A percentile compares a stretch with the other conserved stretches of the same genome.
Conservation (phyloP, 2,888 invertebrate genomes). For the Platycheirus albimanus region DNA sequence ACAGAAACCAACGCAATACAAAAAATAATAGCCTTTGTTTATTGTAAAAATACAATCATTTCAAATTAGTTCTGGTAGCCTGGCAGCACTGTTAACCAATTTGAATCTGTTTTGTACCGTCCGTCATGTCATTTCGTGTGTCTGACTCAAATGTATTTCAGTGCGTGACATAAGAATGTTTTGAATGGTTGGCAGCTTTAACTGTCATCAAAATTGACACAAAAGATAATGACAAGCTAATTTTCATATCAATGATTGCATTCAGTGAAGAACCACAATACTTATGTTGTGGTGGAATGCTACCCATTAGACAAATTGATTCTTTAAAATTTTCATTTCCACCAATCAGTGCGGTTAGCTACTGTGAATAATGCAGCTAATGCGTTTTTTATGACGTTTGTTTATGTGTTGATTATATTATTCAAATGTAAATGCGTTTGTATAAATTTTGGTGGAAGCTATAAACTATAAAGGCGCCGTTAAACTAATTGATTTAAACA, state of each 20-base stretch:
- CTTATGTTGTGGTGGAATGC: neutral
- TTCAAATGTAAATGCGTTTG: conserved; percentile 25
- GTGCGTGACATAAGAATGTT: conserved; percentile 14
- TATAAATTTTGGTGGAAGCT: conserved; percentile 11
- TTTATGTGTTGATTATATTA: neutral
- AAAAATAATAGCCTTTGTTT: neutral
- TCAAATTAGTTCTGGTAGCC: neutral
- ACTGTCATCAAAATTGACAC: conserved; percentile 14
- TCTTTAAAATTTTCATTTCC: too few relatives aligned
- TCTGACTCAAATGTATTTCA: conserved; percentile 17
- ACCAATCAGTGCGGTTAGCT: conserved; percentile 3
- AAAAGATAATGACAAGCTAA: conserved; percentile 1
- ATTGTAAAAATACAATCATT: too few relatives aligned
- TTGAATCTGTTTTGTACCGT: neutral
- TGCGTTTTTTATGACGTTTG: conserved; percentile 27
- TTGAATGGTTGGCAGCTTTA: neutral
- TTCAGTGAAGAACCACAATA: neutral
- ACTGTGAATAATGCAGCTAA: conserved; percentile 25
- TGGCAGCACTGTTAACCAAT: neutral
- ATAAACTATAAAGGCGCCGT: conserved; percentile 17
- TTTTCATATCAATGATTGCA: conserved; percentile 12
- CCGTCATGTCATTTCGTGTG: neutral
- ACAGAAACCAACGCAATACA: neutral
- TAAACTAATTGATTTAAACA: neutral
- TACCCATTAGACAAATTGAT: conserved; percentile 20